Percentiles rank a stretch among this genome's conserved stretches.
These are phyloP conservation scores for Vimba vimba DNA, from an alignment of 2,113 vertebrate genomes.

Conservation along the genomic window DNA sequence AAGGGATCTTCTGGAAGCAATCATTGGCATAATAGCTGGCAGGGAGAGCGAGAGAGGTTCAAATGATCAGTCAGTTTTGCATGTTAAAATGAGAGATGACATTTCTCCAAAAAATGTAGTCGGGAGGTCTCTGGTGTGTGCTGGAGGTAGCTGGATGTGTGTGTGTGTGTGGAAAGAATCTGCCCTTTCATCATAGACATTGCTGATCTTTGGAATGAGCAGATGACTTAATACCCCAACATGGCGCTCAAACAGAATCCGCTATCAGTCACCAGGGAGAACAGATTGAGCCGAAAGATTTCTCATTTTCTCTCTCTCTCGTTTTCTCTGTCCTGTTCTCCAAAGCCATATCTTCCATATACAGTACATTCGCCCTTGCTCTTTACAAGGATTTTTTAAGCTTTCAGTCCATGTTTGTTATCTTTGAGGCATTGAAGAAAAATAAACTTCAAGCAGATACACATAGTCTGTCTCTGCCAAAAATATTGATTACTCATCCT, in stretches of 20 bases:
- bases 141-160: slow-evolving; percentile 5
- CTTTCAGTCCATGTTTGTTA: not conserved
- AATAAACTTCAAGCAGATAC: not conserved
- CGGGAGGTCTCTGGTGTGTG: slow-evolving; percentile 38
- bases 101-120: slow-evolving; percentile 11
- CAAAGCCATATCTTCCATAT: not conserved
- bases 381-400: not conserved
- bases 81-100: slow-evolving; percentile 40
- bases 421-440: not conserved
- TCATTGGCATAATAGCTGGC: not conserved
- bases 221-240: slow-evolving; percentile 62
- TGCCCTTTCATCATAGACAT: slow-evolving; percentile 54
- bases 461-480: not conserved
- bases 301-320: slow-evolving; percentile 40
- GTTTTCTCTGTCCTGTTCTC: not conserved
- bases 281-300: slow-evolving; percentile 57
- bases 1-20: not conserved
- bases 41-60: slow-evolving; percentile 43
- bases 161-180: not conserved
- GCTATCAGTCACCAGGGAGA: slow-evolving; percentile 52
- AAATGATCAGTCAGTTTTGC: slow-evolving; percentile 51
- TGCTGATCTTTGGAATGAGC: slow-evolving; percentile 41
- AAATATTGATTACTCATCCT: slow-evolving; percentile 1
- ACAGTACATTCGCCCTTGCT: not conserved
- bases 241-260: slow-evolving; percentile 69